phyloP scores from a whole-genome alignment of 2,888 invertebrate genomes.

The Dasysyrphus tricinctus region DNA sequence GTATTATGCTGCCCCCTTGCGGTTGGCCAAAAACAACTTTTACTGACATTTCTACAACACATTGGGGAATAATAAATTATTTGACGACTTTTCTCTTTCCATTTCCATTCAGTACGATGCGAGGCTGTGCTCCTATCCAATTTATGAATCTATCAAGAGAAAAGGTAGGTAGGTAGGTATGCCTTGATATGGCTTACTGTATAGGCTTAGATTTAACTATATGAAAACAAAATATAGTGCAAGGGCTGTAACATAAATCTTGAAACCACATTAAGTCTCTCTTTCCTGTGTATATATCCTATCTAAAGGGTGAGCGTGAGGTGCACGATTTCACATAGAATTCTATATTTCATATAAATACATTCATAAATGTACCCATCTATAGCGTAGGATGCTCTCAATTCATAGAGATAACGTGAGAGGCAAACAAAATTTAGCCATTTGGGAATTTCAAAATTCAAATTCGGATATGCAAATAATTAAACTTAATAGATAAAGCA shows the following conservation, averaged over 20 bases:
- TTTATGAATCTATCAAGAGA: constrained; percentile 72
- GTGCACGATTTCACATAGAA: constrained; percentile 25
- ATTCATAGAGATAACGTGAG: constrained; percentile 36
- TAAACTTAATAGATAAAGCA: constrained; percentile 60
- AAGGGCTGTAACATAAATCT: constrained; percentile 75
- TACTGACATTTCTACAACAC: constrained; percentile 75
- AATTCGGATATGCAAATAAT: constrained; percentile 57
- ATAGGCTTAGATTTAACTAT: constrained; percentile 26
- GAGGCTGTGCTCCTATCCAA: constrained; percentile 36
- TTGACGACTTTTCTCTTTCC: constrained; percentile 67
- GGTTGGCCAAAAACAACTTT: constrained; percentile 74
- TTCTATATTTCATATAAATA: constrained; percentile 18
- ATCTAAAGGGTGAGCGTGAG: constrained; percentile 49
- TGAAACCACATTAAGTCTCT: constrained; percentile 67
- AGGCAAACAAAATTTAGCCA: constrained; percentile 63
- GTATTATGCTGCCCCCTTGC: constrained; percentile 59
- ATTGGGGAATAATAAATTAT: constrained; percentile 75
- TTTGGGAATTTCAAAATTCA: constrained; percentile 73
- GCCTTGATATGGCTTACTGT: constrained; percentile 6
- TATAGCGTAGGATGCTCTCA: not conserved
- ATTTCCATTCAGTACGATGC: constrained; percentile 27
- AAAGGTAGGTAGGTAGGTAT: not conserved
- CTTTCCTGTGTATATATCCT: constrained; percentile 43
- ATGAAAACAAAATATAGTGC: constrained; percentile 72
- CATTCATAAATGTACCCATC: not conserved